Conservation (phyloP, 2,797 vertebrate species). For the Smutsia temminckii region DNA sequence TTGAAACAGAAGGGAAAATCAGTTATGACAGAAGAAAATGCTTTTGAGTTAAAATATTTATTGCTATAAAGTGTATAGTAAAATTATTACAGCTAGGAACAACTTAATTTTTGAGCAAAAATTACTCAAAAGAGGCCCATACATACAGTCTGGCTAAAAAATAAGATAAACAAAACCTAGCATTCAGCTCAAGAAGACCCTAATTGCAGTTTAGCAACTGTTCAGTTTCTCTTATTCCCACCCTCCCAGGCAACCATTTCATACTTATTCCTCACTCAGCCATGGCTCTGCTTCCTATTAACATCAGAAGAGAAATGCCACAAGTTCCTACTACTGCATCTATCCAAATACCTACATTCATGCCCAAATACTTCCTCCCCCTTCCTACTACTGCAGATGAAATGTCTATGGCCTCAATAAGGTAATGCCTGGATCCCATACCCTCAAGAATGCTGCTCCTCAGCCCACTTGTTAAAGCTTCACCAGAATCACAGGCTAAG, state of each 20-base stretch:
- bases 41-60: not conserved
- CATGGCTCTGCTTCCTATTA: not conserved
- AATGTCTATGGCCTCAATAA: not conserved
- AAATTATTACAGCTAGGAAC: not conserved
- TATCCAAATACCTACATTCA: not conserved
- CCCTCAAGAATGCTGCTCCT: not conserved
- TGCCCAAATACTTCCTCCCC: not conserved
- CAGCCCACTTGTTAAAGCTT: too few species aligned
- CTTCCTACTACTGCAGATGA: not conserved
- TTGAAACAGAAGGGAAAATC: conserved; percentile 24
- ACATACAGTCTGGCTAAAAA: not conserved
- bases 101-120: not conserved
- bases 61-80: not conserved
- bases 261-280: not conserved
- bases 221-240: not conserved
- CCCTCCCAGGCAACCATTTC: not conserved
- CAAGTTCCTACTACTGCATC: not conserved
- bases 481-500: too few species aligned
- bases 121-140: not conserved
- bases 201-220: not conserved
- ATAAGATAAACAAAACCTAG: not conserved
- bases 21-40: not conserved
- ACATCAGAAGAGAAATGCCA: not conserved
- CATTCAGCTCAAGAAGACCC: not conserved
- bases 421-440: not conserved